Evolutionary conservation across 2,888 invertebrate genomes (phyloP).

Genomic region (Nephrotoma guestfalica): DNA sequence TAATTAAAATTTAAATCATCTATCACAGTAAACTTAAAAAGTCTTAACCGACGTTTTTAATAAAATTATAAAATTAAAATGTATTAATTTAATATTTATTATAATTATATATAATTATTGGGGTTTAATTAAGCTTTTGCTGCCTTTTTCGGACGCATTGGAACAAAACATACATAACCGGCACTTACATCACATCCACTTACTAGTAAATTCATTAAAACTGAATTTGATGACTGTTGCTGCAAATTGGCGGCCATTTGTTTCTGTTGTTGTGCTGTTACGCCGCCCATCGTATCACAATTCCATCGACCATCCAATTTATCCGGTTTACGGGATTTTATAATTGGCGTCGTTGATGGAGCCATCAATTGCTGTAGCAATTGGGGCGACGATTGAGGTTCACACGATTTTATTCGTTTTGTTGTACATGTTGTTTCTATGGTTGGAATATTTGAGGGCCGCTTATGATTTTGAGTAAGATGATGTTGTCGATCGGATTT

Average conservation of each 20-base stretch:
- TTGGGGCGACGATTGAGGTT: constrained; percentile 31
- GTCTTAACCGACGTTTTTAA: neutral
- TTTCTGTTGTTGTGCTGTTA: neutral
- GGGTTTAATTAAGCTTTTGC: constrained; percentile 27
- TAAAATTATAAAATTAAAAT: neutral
- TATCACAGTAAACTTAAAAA: constrained; percentile 9
- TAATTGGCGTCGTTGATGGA: constrained; percentile 25
- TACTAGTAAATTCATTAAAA: constrained; percentile 87
- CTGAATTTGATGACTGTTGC: constrained; percentile 33
- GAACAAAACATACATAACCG: constrained; percentile 77
- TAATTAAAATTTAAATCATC: constrained; percentile 10
- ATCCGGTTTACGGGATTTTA: constrained; percentile 16
- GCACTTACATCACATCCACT: constrained; percentile 90
- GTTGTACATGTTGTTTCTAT: constrained; percentile 11
- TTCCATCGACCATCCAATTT: constrained; percentile 29
- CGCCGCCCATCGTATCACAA: constrained; percentile 21
- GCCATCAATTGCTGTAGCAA: constrained; percentile 45
- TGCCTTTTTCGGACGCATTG: constrained; percentile 41
- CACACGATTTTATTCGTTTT: constrained; percentile 13
- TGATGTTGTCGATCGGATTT: neutral
- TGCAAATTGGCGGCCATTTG: constrained; percentile 14
- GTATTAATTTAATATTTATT: neutral
- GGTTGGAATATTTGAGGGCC: constrained; percentile 13
- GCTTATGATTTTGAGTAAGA: constrained; percentile 10
- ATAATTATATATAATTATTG: neutral